Base-by-base conservation (phyloP, 2,888 invertebrate genomes). In the Synanthedon vespiformis region DNA sequence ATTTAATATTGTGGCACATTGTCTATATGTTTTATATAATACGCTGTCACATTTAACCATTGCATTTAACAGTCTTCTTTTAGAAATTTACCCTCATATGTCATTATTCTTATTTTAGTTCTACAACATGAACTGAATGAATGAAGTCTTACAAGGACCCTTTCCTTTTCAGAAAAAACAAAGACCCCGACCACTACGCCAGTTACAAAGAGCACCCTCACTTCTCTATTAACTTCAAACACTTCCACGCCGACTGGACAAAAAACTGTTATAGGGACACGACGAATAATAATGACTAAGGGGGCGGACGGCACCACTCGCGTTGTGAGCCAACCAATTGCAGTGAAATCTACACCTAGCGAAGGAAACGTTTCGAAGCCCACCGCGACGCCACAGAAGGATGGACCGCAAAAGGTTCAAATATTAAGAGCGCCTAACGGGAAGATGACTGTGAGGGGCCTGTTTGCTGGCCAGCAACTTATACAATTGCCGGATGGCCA, bases 401-500 rank as follows among this genome's bases (percentile, higher is more conserved):
- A 87, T 1, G 81, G 80, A 5, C 87, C 86, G 5, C 95, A 95
- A 72, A 94, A 94, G 71, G 94, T 98, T 12, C 97, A 97, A 88
- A 95, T 98, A 60, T 92, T 96, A 66, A 93, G 95, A 60, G 92
- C 94, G 0, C 94, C 95, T 0, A 96, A 96, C 77, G 97, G 97
- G 22, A 96, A 96, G 80, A 88, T 97, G 13, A 95, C 96, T 64
- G 97, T 98, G 1, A 92, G 95, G 56, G 98, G 98, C 1, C 88
- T 98, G 8, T 90, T 95, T 77, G 95, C 96, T 49, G 97, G 97
- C 52, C 98, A 98, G 72, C 97, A 97, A 70, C 85, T 98, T 53
- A 92, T 97, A 48, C 95, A 97, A 74, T 93, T 96, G 90, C 94
- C 97, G 0, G 97, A 98, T 76, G 98, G 98, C 0, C 95, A 96